A percentile compares a stretch with the other conserved stretches of the same genome.
These are phyloP conservation scores for Plagodis dolabraria DNA, from an alignment of 2,888 invertebrate species.

Conservation along the genomic window DNA sequence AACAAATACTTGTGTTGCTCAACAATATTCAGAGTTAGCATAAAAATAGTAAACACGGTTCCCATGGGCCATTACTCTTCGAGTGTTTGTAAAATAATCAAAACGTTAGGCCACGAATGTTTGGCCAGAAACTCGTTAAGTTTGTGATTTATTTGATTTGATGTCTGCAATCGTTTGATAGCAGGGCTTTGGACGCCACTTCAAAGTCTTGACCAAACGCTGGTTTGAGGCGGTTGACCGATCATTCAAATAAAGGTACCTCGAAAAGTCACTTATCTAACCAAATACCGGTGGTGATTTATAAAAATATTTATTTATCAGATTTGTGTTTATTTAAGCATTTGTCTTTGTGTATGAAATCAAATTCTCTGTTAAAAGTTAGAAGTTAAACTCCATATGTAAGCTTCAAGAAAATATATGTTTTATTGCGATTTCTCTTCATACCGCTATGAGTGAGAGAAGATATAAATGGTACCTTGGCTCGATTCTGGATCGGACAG, in stretches of 20 bases:
- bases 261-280: background rate
- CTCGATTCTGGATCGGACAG: too few species aligned
- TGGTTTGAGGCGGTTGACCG: constrained; percentile 24
- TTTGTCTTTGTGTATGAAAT: background rate
- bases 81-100: constrained; percentile 80
- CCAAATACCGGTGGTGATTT: constrained; percentile 13
- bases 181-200: constrained; percentile 59
- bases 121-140: constrained; percentile 74
- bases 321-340: constrained; percentile 2
- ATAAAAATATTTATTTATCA: constrained; percentile 17
- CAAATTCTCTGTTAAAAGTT: too few species aligned
- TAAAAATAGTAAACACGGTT: constrained; percentile 69
- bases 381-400: too few species aligned
- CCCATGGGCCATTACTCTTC: constrained; percentile 74
- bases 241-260: constrained; percentile 28
- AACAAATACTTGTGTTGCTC: constrained; percentile 65
- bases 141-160: constrained; percentile 75
- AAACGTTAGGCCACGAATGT: constrained; percentile 71
- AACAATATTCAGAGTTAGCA: constrained; percentile 68
- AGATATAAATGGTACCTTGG: too few species aligned
- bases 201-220: constrained; percentile 52
- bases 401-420: too few species aligned
- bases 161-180: constrained; percentile 71
- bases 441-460: too few species aligned
- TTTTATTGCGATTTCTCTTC: too few species aligned